Evolutionary conservation across 2,797 vertebrate genomes (phyloP).

Genomic region (Alca torda): DNA sequence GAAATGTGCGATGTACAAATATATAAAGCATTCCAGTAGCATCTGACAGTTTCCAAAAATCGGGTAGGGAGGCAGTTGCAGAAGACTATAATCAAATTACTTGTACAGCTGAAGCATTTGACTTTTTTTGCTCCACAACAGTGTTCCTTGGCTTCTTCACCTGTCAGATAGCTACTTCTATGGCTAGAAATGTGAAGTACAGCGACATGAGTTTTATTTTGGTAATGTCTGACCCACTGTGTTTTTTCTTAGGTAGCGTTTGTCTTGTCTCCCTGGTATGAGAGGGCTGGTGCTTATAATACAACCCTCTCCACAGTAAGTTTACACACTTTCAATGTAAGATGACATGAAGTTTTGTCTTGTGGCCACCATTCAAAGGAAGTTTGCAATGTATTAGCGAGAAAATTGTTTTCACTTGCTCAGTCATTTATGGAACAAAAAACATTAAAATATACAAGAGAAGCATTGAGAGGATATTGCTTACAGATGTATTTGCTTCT

Average conservation of each 20-base stretch:
- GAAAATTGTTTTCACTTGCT: not conserved
- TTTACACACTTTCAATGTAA: not conserved
- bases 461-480: not conserved
- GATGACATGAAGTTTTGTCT: not conserved
- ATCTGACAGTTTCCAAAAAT: not conserved
- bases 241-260: not conserved
- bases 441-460: not conserved
- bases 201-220: not conserved
- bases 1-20: not conserved
- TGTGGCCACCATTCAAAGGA: not conserved
- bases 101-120: not conserved
- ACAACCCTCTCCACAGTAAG: not conserved
- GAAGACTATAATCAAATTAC: not conserved
- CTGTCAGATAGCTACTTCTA: not conserved
- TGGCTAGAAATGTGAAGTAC: not conserved
- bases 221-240: not conserved
- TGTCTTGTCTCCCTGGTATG: not conserved
- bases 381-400: not conserved
- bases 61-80: not conserved
- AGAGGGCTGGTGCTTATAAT: not conserved
- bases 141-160: not conserved
- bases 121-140: not conserved
- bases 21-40: not conserved
- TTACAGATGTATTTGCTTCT: not conserved
- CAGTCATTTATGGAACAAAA: not conserved